Base-by-base conservation (phyloP, 2,888 invertebrate species). In the Acleris literana region DNA sequence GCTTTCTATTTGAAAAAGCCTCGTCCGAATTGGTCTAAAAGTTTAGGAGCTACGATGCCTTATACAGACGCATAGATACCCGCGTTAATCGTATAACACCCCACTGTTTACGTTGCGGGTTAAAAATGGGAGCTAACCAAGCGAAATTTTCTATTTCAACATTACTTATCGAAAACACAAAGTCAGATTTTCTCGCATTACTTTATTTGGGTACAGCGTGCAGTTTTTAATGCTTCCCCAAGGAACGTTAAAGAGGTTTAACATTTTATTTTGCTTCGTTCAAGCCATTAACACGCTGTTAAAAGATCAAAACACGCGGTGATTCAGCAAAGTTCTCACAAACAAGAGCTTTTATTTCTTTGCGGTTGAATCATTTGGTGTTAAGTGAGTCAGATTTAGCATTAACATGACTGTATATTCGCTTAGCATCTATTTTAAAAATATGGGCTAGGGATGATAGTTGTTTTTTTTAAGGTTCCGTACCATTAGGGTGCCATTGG, bases 271-370 rank as follows among this genome's bases (percentile, higher is more conserved):
- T 43, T 48, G 17, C 49, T 29, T 43, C 33, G 33, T 60, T 65
- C 55, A 55, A 61, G 44, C 55, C 60, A 51, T 16, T 9, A 44
- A 18, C 51, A 18, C 29, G 54, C 59, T 43, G 59, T 56, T 65
- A 61, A 55, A 51, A 44, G 57, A 16, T 55, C 44, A 60, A 56
- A 56, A 56, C 60, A 52, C 46, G 18, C 18, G 49, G 51, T 65
- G 65, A 65, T 44, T 65, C 64, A 65, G 18, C 49, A 7, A 25
- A 61, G 39, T 52, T n/a, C 53, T 64, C 16, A 43, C 53, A 1
- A 55, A 51, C 13, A 39, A 39, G 18, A 54, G 48, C 54, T 59
- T 54, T 55, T 48, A 58, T 59, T 59, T 49, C 49, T 65, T 56
- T 17, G 49, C 25, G 25, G 29, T 17, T 65, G 65, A 65, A 61